A percentile compares a stretch with the other conserved stretches of the same genome.
phyloP scores from a whole-genome alignment of 30 jellyfish, hydroid and myxozoan species.

The Morbakka virulenta region DNA sequence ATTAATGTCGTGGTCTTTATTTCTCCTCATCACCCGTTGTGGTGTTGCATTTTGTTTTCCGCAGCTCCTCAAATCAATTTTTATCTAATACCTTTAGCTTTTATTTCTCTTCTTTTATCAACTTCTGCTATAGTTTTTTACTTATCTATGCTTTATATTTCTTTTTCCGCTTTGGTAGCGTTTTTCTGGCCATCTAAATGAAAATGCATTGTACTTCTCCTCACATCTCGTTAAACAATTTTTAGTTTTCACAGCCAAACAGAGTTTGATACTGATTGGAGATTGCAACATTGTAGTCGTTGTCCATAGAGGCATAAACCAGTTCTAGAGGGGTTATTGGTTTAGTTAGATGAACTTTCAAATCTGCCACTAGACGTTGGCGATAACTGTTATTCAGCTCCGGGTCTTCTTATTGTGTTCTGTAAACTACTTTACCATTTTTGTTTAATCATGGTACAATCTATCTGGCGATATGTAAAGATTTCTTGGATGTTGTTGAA shows the following conservation, averaged over 20 bases:
- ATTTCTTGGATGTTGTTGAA: too few relatives aligned
- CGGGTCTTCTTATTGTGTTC: too few relatives aligned
- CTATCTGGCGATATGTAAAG: too few relatives aligned
- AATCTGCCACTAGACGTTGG: too few relatives aligned
- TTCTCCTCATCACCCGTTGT: constrained; percentile 16
- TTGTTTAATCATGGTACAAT: too few relatives aligned
- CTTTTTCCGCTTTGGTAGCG: constrained; percentile 6
- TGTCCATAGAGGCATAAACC: neutral
- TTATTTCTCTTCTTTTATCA: neutral
- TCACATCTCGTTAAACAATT: constrained; percentile 19
- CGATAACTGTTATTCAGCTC: too few relatives aligned
- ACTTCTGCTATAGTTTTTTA: constrained; percentile 7
- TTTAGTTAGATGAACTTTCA: too few relatives aligned
- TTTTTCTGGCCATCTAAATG: constrained; percentile 14
- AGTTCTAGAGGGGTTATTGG: too few relatives aligned
- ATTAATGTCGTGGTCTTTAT: neutral
- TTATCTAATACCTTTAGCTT: constrained; percentile 4
- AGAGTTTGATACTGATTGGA: constrained; percentile 9
- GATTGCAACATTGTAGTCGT: neutral
- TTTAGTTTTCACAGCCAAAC: constrained; percentile 6
- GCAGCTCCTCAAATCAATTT: neutral
- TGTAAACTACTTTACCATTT: too few relatives aligned
- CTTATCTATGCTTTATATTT: neutral
- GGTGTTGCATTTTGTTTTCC: constrained; percentile 14
- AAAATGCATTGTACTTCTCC: neutral